Evolutionary conservation across 2,113 vertebrate species (phyloP).

Genomic region (Sorex araneus): DNA sequence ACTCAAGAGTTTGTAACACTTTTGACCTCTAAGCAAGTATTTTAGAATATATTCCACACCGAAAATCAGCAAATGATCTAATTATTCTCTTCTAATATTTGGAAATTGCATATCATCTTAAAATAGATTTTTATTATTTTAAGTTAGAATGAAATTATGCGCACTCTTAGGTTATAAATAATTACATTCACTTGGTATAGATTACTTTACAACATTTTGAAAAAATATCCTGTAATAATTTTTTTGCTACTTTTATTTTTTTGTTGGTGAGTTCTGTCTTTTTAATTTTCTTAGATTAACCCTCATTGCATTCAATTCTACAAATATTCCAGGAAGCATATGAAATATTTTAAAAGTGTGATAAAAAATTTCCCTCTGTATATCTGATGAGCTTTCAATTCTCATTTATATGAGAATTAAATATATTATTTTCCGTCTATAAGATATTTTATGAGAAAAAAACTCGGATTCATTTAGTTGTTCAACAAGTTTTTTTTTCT

Average conservation of each 20-base stretch:
- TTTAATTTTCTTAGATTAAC: background rate
- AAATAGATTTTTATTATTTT: constrained; percentile 20
- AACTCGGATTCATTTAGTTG: background rate
- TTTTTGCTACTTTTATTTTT: background rate
- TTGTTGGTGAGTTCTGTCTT: background rate
- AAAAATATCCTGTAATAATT: background rate
- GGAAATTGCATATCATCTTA: constrained; percentile 13
- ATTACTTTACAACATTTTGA: background rate
- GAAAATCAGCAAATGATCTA: background rate
- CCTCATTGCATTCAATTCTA: background rate
- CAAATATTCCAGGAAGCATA: background rate
- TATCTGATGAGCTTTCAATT: background rate
- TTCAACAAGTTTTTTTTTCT: background rate
- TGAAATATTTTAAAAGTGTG: no score
- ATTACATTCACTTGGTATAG: background rate
- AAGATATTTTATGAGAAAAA: background rate
- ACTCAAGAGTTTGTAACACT: background rate
- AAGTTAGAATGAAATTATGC: background rate
- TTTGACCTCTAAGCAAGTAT: background rate
- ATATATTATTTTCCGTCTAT: background rate
- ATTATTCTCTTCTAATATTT: background rate
- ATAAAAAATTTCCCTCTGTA: no score
- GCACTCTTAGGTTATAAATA: background rate
- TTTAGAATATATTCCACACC: background rate
- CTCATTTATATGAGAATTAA: background rate